Conservation (phyloP, 2,888 invertebrate genomes). For the Carterocephalus palaemon region DNA sequence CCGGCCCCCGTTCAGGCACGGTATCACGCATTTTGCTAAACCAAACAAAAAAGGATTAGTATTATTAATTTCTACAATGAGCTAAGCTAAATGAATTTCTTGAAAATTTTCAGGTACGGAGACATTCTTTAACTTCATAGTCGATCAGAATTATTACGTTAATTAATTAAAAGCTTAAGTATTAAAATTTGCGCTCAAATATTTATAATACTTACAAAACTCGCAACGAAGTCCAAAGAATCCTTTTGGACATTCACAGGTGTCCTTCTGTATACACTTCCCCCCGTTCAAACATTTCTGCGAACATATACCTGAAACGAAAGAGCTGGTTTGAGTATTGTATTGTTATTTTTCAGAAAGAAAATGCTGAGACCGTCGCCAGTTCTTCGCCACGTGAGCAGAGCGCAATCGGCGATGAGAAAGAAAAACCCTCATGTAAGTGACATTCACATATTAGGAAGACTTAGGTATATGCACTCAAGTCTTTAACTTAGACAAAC, state of each 20-base stretch:
- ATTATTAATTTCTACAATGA: too few species aligned
- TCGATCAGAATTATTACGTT: too few species aligned
- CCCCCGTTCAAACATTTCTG: constrained; percentile 96
- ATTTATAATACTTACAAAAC: constrained; percentile 85
- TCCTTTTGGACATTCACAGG: constrained; percentile 94
- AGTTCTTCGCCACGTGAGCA: constrained; percentile 46
- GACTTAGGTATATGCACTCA: too few species aligned
- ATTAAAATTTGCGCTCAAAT: too few species aligned
- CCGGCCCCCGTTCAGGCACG: constrained; percentile 93
- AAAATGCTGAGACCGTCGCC: constrained; percentile 47
- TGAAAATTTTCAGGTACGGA: too few species aligned
- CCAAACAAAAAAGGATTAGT: constrained; percentile 3
- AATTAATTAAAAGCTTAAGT: too few species aligned
- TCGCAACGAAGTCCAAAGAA: constrained; percentile 94
- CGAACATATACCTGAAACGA: constrained; percentile 88
- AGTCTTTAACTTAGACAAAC: too few species aligned
- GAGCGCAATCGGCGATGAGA: constrained; percentile 59
- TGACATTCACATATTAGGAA: constrained; percentile 20
- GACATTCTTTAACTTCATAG: too few species aligned
- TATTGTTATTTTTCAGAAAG: constrained; percentile 30
- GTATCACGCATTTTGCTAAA: constrained; percentile 91
- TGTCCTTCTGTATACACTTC: constrained; percentile 96
- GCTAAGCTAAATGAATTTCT: too few species aligned
- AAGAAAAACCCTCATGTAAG: constrained; percentile 69
- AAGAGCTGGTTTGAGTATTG: constrained; percentile 18